Conservation (phyloP, 2,888 invertebrate species). For the Campoplex capitator region DNA sequence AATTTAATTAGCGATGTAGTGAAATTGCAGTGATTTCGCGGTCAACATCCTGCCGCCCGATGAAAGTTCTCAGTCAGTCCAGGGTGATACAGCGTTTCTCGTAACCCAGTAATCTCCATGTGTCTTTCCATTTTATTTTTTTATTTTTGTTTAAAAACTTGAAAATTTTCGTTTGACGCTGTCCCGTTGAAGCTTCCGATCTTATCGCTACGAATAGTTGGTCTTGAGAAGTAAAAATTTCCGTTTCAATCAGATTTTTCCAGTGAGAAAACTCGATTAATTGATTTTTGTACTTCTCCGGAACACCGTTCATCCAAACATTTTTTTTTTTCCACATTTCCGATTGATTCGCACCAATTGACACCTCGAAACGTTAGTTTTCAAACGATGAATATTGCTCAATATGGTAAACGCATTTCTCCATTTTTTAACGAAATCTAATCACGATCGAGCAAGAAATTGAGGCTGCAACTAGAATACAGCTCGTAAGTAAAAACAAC, state of each 20-base stretch:
- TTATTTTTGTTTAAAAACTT: not conserved
- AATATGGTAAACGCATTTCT: not conserved
- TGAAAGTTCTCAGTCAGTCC: constrained; percentile 60
- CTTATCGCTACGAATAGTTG: not conserved
- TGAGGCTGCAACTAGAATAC: not conserved
- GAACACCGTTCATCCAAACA: not conserved
- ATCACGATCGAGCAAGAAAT: constrained; percentile 17
- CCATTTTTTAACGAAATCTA: not conserved
- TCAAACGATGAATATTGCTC: not conserved
- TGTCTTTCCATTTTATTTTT: not conserved
- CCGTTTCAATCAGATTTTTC: not conserved
- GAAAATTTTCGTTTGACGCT: not conserved
- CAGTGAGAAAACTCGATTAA: not conserved
- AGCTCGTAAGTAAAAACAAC: not conserved
- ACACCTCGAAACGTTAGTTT: not conserved
- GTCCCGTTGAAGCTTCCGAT: not conserved
- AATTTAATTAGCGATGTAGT: constrained; percentile 59
- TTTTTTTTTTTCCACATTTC: not conserved
- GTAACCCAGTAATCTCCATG: constrained; percentile 61
- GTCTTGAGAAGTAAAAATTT: not conserved
- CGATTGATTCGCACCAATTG: no score
- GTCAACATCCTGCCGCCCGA: constrained; percentile 34
- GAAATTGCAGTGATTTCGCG: constrained; percentile 38
- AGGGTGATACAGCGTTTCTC: constrained; percentile 41
- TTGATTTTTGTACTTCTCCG: not conserved